phyloP scores from a whole-genome alignment of 1,140 invertebrate species.

The Heterodera carotae region DNA sequence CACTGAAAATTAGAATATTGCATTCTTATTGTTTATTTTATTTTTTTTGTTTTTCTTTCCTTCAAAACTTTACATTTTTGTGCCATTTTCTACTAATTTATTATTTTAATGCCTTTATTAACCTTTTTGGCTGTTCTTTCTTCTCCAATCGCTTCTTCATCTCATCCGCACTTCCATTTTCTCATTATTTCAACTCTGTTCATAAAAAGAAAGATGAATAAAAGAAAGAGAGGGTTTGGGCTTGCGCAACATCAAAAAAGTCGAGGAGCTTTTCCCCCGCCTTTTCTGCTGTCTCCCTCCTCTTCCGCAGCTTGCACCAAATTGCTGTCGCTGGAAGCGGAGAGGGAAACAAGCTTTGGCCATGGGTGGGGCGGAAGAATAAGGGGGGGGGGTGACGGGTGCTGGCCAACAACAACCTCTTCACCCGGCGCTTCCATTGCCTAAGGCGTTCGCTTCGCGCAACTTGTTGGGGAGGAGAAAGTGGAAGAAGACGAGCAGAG shows the following conservation, averaged over 20 bases:
- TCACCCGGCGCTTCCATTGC: neutral
- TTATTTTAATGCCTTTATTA: neutral
- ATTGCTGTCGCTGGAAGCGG: neutral
- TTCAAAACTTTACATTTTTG: too few species aligned
- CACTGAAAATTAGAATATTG: too few species aligned
- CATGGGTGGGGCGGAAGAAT: neutral
- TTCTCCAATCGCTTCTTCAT: neutral
- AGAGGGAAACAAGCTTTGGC: slow-evolving; percentile 9
- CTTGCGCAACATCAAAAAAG: slow-evolving; percentile 14
- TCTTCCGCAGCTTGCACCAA: neutral
- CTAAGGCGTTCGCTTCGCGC: neutral
- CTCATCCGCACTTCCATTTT: neutral
- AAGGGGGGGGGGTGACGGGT: neutral
- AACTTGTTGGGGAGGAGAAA: slow-evolving; percentile 14
- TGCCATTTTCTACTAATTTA: neutral
- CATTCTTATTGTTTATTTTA: too few species aligned
- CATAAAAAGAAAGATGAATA: neutral
- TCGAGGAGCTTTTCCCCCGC: neutral
- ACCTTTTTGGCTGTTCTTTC: neutral
- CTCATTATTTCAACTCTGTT: neutral
- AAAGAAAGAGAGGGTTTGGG: neutral
- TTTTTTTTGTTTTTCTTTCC: neutral
- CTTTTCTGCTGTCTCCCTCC: neutral
- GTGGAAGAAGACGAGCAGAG: neutral
- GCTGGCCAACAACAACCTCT: slow-evolving; percentile 18